A percentile compares a stretch with the other conserved stretches of the same genome.
Evolutionary conservation across 2,888 invertebrate species (phyloP).

Genomic region (Hartigia nigra): DNA sequence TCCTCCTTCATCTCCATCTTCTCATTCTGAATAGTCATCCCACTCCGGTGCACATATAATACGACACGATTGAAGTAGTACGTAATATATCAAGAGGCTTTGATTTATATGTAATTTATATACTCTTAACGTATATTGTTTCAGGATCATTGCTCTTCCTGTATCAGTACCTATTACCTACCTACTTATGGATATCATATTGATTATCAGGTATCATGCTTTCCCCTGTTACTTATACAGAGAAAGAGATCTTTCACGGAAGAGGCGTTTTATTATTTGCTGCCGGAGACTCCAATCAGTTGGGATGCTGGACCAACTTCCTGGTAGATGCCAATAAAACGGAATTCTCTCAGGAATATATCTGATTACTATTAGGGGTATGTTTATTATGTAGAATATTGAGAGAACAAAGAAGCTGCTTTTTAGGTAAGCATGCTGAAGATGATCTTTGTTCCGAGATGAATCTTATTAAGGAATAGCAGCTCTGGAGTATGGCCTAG

Average conservation of each 20-base stretch:
- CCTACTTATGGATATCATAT: not conserved
- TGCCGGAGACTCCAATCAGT: not conserved
- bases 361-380: not conserved
- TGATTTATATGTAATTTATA: not conserved
- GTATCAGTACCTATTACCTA: not conserved
- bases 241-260: not conserved
- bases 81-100: not conserved
- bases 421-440: too few species aligned
- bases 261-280: not conserved
- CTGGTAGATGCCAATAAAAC: not conserved
- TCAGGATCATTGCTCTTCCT: not conserved
- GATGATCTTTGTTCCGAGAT: not conserved
- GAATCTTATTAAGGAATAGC: not conserved
- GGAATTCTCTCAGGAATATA: not conserved
- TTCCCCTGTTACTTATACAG: not conserved
- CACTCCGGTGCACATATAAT: not conserved
- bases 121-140: not conserved
- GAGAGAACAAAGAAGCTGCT: not conserved
- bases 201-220: not conserved
- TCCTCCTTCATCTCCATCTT: not conserved
- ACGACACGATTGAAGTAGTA: not conserved
- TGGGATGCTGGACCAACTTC: not conserved
- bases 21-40: not conserved
- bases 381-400: not conserved
- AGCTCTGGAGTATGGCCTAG: not conserved